phyloP scores from a whole-genome alignment of 2,797 vertebrate genomes.

The Tenualosa thibaudeaui region DNA sequence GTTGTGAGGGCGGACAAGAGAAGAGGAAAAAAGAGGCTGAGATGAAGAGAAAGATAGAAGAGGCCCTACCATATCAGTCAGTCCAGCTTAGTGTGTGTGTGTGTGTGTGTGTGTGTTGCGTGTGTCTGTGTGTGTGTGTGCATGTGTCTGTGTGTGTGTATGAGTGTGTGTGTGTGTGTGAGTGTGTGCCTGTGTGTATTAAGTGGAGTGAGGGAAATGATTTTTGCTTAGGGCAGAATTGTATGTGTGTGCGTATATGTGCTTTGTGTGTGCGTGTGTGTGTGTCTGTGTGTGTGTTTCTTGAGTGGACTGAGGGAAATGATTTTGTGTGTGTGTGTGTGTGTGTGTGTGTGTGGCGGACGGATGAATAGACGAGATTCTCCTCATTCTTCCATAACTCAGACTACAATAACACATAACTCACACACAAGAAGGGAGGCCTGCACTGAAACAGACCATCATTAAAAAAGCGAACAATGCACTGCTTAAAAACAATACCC shows the following conservation, averaged over 20 bases:
- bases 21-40: too few species aligned
- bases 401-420: neutral
- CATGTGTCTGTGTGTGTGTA: neutral
- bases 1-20: neutral
- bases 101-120: neutral
- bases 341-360: neutral
- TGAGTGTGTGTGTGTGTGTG: conserved; percentile 28
- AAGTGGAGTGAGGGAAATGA: too few species aligned
- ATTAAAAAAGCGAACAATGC: neutral
- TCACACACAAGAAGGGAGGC: neutral
- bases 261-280: too few species aligned
- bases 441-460: neutral
- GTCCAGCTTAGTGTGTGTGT: neutral
- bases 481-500: neutral
- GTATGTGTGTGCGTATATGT: too few species aligned
- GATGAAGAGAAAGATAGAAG: too few species aligned
- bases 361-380: conserved; percentile 19
- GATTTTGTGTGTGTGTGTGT: too few species aligned
- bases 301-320: too few species aligned
- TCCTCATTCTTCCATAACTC: conserved; percentile 24
- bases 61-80: too few species aligned
- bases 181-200: neutral
- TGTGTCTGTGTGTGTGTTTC: too few species aligned
- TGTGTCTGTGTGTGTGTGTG: conserved; percentile 34
- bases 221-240: too few species aligned